Evolutionary conservation across 2,888 invertebrate species (phyloP).

Genomic region (Octonoba sinensis): DNA sequence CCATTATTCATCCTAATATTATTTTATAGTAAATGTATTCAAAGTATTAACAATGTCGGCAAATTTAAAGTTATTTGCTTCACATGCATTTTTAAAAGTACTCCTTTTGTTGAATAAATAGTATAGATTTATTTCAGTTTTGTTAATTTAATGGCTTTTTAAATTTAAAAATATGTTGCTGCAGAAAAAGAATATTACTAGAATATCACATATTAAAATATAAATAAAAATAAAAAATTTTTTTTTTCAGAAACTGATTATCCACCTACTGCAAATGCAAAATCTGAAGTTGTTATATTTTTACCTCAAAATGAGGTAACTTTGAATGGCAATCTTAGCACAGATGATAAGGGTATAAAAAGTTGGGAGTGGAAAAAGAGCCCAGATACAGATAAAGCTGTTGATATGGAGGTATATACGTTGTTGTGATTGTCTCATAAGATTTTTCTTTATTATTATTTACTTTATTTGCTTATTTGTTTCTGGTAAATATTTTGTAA

Average conservation of each 20-base stretch:
- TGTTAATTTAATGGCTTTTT: not conserved
- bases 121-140: not conserved
- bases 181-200: not conserved
- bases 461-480: too few relatives aligned
- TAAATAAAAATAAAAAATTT: not conserved
- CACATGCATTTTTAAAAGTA: too few relatives aligned
- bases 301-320: slow-evolving; percentile 87
- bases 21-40: too few relatives aligned
- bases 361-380: slow-evolving; percentile 97
- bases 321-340: slow-evolving; percentile 89
- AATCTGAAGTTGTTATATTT: slow-evolving; percentile 89
- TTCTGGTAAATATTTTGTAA: too few relatives aligned
- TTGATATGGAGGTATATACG: slow-evolving; percentile 82
- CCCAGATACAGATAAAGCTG: slow-evolving; percentile 82
- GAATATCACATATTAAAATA: not conserved
- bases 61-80: too few relatives aligned
- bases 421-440: too few relatives aligned
- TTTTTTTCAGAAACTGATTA: slow-evolving; percentile 82
- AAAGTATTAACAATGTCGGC: too few relatives aligned
- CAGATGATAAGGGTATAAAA: slow-evolving; percentile 92
- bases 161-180: not conserved
- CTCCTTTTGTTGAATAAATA: not conserved
- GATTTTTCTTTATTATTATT: too few relatives aligned
- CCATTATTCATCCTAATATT: too few relatives aligned
- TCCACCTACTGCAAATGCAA: slow-evolving; percentile 95